Conservation (phyloP, 2,797 vertebrate species). For the Acropternis orthonyx region DNA sequence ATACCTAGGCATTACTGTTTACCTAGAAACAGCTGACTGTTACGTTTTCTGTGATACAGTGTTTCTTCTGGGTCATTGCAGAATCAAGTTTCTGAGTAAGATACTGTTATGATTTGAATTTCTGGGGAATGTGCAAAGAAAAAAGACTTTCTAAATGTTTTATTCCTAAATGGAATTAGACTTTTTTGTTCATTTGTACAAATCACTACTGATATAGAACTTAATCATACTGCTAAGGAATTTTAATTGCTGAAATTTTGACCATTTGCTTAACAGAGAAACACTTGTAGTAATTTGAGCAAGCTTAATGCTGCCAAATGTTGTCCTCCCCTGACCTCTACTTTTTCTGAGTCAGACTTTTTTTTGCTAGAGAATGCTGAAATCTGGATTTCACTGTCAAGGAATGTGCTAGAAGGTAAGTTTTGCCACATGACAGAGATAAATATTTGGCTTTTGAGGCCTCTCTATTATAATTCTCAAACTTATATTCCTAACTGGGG, state of each 20-base stretch:
- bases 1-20: neutral
- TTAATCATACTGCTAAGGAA: neutral
- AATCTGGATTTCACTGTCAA: slow-evolving; percentile 23
- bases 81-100: neutral
- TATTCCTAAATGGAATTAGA: neutral
- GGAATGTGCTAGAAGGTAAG: neutral
- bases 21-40: neutral
- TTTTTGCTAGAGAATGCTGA: neutral
- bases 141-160: neutral
- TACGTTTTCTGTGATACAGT: neutral
- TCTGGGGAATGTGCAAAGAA: neutral
- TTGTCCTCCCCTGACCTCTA: neutral
- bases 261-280: neutral
- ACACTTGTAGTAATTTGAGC: neutral
- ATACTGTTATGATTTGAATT: neutral
- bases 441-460: neutral
- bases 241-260: neutral
- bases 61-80: neutral
- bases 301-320: neutral
- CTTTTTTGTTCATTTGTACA: neutral
- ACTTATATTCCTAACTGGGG: neutral
- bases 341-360: neutral
- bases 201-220: neutral
- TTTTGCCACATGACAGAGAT: neutral
- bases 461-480: neutral